Percentiles rank a stretch among this genome's conserved stretches.
Evolutionary conservation across 1,140 invertebrate genomes (phyloP).

Genomic region (Aphelinus atriplicis): DNA sequence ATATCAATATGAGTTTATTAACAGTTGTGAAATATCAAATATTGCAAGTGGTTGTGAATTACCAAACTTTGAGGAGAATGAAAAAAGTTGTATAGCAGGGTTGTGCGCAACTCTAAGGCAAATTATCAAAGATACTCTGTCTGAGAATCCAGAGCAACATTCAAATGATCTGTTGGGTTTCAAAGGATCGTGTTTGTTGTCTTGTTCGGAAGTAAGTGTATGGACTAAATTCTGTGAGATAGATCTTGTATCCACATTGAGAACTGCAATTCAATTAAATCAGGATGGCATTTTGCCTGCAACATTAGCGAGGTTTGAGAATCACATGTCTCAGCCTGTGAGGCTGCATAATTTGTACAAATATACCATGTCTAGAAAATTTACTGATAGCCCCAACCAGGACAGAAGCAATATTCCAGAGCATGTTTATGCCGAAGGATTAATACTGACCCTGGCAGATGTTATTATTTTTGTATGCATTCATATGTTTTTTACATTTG

Average conservation of each 20-base stretch:
- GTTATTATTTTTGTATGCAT: conserved; percentile 81
- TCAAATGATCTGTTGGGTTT: conserved; percentile 77
- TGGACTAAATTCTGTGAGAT: conserved; percentile 95
- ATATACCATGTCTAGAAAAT: conserved; percentile 69
- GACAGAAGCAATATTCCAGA: conserved; percentile 49
- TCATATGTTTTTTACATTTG: conserved; percentile 71
- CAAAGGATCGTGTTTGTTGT: conserved; percentile 78
- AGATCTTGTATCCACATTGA: conserved; percentile 73
- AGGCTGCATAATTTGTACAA: conserved; percentile 90
- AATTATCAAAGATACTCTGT: conserved; percentile 66
- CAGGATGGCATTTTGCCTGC: conserved; percentile 64
- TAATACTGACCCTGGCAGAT: conserved; percentile 84
- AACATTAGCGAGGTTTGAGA: conserved; percentile 81
- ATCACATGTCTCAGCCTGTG: conserved; percentile 85
- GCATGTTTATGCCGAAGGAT: conserved; percentile 86
- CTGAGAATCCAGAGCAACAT: conserved; percentile 50
- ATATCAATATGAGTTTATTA: conserved; percentile 50
- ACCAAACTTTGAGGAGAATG: conserved; percentile 68
- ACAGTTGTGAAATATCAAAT: conserved; percentile 51
- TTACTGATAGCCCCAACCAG: conserved; percentile 46
- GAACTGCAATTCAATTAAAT: conserved; percentile 44
- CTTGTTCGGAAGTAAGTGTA: conserved; percentile 84
- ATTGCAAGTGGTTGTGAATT: conserved; percentile 66
- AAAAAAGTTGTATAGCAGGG: conserved; percentile 74
- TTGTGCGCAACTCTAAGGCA: conserved; percentile 76